phyloP scores from a whole-genome alignment of 1,140 invertebrate species.

The Semibalanus balanoides region DNA sequence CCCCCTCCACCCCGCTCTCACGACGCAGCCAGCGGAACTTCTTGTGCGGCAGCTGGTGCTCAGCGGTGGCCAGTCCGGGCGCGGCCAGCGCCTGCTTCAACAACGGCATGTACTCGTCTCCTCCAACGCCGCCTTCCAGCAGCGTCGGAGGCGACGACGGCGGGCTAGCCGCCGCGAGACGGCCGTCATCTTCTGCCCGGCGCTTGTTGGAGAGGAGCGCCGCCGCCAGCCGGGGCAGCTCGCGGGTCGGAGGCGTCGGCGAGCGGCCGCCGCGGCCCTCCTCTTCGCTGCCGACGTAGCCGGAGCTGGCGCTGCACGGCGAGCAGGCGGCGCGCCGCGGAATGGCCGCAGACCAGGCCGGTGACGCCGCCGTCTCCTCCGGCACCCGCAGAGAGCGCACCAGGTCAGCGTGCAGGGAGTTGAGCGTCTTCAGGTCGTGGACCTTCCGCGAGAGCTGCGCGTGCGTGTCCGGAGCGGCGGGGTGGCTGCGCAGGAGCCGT shows the following conservation, averaged over 20 bases:
- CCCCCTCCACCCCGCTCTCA: neutral
- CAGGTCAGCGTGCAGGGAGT: slow-evolving; percentile 87
- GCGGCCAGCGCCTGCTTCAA: slow-evolving; percentile 52
- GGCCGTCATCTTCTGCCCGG: neutral
- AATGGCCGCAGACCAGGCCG: neutral
- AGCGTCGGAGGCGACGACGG: slow-evolving; percentile 30
- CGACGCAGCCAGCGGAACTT: slow-evolving; percentile 52
- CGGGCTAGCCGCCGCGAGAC: slow-evolving; percentile 33
- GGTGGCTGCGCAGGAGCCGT: slow-evolving; percentile 62
- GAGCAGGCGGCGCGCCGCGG: slow-evolving; percentile 47
- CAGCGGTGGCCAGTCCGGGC: neutral
- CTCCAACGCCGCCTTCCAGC: neutral
- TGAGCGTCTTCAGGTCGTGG: slow-evolving; percentile 83
- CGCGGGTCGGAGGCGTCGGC: neutral
- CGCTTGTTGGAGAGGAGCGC: neutral
- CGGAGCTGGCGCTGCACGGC: neutral
- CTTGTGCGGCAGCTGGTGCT: slow-evolving; percentile 86
- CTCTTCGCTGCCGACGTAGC: slow-evolving; percentile 4
- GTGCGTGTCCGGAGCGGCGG: slow-evolving; percentile 51
- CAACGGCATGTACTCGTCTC: slow-evolving; percentile 58
- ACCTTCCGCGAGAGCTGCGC: slow-evolving; percentile 83
- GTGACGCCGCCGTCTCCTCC: slow-evolving; percentile 55
- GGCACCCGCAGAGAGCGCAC: slow-evolving; percentile 75
- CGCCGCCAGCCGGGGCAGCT: neutral
- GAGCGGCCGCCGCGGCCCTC: neutral